Conservation (phyloP, 2,113 vertebrate species). For the Indicator indicator region DNA sequence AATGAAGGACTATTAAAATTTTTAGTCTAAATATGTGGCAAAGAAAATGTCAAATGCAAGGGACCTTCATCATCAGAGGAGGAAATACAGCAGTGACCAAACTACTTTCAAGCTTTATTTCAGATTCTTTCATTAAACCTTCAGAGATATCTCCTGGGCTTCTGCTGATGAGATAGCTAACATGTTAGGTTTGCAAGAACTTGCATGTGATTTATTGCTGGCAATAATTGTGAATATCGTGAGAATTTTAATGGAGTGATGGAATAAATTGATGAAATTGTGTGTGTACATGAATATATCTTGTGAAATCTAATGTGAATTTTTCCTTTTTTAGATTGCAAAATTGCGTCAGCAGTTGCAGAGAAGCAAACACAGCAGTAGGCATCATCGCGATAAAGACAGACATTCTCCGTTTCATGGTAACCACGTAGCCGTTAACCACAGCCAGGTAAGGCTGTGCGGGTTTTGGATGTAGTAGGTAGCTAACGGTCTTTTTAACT, state of each 20-base stretch:
- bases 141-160: neutral
- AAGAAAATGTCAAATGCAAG: neutral
- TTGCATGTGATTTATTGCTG: neutral
- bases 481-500: neutral
- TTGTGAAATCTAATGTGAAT: neutral
- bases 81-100: neutral
- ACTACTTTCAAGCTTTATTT: neutral
- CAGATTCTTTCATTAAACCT: neutral
- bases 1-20: neutral
- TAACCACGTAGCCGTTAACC: conserved; percentile 94
- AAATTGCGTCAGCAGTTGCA: conserved; percentile 97
- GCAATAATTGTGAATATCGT: neutral
- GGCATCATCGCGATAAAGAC: conserved; percentile 97
- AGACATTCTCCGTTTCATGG: conserved; percentile 98
- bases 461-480: neutral
- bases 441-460: conserved; percentile 86
- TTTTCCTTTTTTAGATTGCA: conserved; percentile 84
- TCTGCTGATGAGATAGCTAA: neutral
- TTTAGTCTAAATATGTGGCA: neutral
- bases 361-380: conserved; percentile 98
- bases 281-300: neutral
- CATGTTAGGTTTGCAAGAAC: neutral
- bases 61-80: neutral
- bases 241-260: neutral
- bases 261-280: neutral